A percentile compares a stretch with the other conserved stretches of the same genome.
phyloP scores from a whole-genome alignment of 2,797 vertebrate genomes.

The Gallinago stenura region DNA sequence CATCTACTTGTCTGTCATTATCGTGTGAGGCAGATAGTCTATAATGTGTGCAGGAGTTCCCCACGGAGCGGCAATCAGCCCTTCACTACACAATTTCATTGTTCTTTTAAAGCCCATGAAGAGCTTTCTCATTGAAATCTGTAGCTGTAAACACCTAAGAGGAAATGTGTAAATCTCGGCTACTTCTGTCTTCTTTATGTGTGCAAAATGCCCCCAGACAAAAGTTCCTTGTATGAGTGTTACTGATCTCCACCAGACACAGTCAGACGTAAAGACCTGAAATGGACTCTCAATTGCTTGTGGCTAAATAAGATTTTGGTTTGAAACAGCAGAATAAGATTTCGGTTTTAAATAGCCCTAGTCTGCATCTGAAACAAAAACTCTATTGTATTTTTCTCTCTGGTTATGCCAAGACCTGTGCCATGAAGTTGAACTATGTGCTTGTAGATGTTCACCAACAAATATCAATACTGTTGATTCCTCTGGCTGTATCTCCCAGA shows the following conservation, averaged over 20 bases:
- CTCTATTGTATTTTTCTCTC: neutral
- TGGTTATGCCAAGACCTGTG: neutral
- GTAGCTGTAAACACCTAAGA: constrained; percentile 13
- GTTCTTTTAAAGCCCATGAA: neutral
- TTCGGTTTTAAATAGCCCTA: neutral
- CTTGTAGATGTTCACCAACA: neutral
- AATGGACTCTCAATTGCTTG: neutral
- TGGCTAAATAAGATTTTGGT: neutral
- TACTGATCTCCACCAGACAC: neutral
- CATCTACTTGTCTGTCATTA: constrained; percentile 64
- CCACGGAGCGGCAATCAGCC: constrained; percentile 33
- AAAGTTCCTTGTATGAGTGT: neutral
- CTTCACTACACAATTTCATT: constrained; percentile 14
- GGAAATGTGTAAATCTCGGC: neutral
- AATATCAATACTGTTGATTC: neutral
- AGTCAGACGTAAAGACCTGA: neutral
- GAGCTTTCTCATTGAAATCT: constrained; percentile 16
- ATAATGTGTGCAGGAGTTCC: constrained; percentile 45
- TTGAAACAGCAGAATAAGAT: neutral
- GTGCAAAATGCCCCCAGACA: neutral
- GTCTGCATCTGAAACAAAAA: neutral
- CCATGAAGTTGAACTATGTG: neutral
- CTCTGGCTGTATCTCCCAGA: neutral
- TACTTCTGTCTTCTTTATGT: neutral
- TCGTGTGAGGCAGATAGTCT: constrained; percentile 44